These are phyloP conservation scores for Orycteropus afer DNA, from an alignment of 2,113 vertebrate genomes.

Conservation along the genomic window DNA sequence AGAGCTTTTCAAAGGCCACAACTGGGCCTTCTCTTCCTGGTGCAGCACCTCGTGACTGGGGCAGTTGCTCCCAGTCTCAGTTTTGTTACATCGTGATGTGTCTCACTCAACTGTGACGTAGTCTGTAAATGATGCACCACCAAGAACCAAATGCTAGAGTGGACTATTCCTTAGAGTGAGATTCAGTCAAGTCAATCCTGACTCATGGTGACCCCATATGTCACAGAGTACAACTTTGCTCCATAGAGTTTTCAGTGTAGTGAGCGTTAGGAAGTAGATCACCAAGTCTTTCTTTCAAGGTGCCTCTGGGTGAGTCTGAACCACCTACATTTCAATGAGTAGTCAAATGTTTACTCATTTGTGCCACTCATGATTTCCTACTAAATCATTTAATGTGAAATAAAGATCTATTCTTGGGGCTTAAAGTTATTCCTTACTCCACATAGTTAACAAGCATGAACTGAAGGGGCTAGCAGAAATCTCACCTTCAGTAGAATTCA, in stretches of 20 bases:
- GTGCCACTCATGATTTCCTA: neutral
- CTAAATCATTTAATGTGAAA: slow-evolving; percentile 16
- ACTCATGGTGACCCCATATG: no score
- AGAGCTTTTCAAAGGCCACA: neutral
- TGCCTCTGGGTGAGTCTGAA: neutral
- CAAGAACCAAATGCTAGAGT: neutral
- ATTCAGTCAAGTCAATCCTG: neutral
- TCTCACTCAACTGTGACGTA: neutral
- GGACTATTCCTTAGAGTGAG: neutral
- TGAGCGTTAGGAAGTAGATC: neutral
- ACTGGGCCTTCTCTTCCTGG: no score
- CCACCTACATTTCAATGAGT: neutral
- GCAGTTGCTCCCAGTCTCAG: neutral
- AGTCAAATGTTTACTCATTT: neutral
- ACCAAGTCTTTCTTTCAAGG: neutral
- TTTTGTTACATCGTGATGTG: neutral
- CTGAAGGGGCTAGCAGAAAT: neutral
- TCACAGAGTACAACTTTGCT: neutral
- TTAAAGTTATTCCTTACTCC: neutral
- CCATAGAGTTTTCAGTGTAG: neutral
- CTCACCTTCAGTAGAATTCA: neutral
- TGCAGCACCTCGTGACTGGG: neutral
- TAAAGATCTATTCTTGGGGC: neutral
- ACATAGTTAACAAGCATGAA: neutral
- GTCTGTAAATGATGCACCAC: neutral